Percentiles rank a stretch among this genome's conserved stretches.
Conservation (phyloP, 2,797 vertebrate species). For the Lycodopsis pacificus region DNA sequence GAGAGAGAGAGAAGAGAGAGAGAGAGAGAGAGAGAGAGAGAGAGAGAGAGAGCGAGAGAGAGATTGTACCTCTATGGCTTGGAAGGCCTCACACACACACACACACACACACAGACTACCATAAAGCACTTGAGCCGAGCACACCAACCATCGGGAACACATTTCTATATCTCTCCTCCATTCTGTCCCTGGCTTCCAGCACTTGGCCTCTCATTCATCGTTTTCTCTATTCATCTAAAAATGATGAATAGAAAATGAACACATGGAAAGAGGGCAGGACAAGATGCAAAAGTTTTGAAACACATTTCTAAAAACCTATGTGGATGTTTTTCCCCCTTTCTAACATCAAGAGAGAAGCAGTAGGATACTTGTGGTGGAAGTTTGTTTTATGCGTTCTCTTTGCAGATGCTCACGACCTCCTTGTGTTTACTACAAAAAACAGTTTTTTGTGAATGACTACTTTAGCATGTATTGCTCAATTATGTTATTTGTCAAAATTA, state of each 20-base stretch:
- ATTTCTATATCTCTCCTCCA: slow-evolving; percentile 46
- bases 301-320: background rate
- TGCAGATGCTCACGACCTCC: background rate
- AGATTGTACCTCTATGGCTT: background rate
- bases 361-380: background rate
- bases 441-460: background rate
- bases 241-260: slow-evolving; percentile 32
- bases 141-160: slow-evolving; percentile 17
- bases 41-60: background rate
- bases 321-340: background rate
- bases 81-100: background rate
- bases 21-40: background rate
- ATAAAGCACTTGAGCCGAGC: slow-evolving; percentile 36
- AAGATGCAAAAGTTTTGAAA: slow-evolving; percentile 10
- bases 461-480: background rate
- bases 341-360: background rate
- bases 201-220: slow-evolving; percentile 37
- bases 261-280: background rate
- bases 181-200: slow-evolving; percentile 12
- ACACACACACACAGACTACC: background rate
- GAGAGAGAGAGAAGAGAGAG: background rate
- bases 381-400: background rate
- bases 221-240: slow-evolving; percentile 37
- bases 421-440: background rate
- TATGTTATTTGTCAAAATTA: background rate